Conservation (phyloP, 2,888 invertebrate genomes). For the Podotricha telesiphe region DNA sequence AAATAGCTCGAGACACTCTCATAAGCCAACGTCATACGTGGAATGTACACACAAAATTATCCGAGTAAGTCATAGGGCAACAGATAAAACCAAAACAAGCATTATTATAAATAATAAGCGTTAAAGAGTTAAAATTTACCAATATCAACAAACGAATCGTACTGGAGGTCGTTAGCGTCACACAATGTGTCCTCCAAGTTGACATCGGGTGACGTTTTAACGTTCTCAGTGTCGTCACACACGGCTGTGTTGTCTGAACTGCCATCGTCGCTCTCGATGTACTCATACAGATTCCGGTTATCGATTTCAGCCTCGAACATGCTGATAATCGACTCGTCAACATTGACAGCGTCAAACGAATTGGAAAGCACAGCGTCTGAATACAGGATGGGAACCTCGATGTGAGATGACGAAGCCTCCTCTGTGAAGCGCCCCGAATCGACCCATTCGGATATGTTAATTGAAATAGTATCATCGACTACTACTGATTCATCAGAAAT, state of each 20-base stretch:
- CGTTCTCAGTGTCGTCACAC: constrained; percentile 56
- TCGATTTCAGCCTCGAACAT: constrained; percentile 45
- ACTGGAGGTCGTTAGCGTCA: constrained; percentile 74
- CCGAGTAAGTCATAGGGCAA: constrained; percentile 22
- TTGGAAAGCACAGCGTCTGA: constrained; percentile 74
- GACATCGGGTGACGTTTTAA: constrained; percentile 44
- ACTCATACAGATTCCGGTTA: constrained; percentile 59
- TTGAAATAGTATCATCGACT: constrained; percentile 61
- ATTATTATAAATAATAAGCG: constrained; percentile 32
- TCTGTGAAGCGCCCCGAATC: constrained; percentile 77
- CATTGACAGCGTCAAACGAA: constrained; percentile 65
- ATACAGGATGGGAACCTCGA: constrained; percentile 59
- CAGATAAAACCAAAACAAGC: constrained; percentile 29
- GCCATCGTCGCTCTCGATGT: constrained; percentile 70
- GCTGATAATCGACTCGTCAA: constrained; percentile 55
- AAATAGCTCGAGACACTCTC: constrained; percentile 64
- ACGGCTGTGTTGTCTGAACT: constrained; percentile 72
- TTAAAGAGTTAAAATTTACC: constrained; percentile 67
- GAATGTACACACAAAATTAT: constrained; percentile 48
- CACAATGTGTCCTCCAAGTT: constrained; percentile 57
- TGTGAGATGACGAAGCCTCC: constrained; percentile 69
- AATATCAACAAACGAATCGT: constrained; percentile 81
- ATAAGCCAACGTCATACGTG: constrained; percentile 50
- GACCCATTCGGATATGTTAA: constrained; percentile 67
- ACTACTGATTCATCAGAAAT: constrained; percentile 53